phyloP scores from a whole-genome alignment of 2,797 vertebrate genomes.

The Chromis chromis region DNA sequence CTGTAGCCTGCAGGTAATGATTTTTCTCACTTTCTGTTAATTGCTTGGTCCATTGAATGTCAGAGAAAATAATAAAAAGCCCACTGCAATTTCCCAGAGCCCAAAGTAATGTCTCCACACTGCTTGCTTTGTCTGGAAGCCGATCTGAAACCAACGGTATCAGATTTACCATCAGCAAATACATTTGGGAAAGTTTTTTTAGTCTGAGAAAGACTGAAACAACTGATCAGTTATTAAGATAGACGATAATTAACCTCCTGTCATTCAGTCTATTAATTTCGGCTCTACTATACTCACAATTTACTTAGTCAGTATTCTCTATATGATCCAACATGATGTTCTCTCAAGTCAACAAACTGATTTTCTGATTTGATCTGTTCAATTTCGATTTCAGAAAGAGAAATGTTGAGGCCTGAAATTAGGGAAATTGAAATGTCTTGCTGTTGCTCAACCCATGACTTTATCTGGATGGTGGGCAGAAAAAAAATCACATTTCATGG shows the following conservation, averaged over 20 bases:
- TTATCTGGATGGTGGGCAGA: not conserved
- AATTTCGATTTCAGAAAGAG: not conserved
- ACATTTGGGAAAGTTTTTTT: not conserved
- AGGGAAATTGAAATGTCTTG: not conserved
- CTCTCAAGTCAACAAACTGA: not conserved
- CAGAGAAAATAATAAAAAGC: not conserved
- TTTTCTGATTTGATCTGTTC: not conserved
- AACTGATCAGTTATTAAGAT: too few relatives aligned
- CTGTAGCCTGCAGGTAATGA: constrained; percentile 12
- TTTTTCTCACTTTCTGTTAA: constrained; percentile 11
- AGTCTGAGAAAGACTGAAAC: too few relatives aligned
- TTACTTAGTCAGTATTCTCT: not conserved
- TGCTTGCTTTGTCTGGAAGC: constrained; percentile 3
- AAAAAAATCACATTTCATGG: constrained; percentile 2
- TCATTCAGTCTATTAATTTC: not conserved
- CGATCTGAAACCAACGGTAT: not conserved
- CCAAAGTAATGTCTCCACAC: constrained; percentile 9
- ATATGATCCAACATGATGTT: not conserved
- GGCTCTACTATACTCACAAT: too few relatives aligned
- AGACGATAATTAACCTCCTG: not conserved
- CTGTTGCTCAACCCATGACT: not conserved
- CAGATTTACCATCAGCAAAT: not conserved
- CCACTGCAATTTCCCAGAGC: not conserved
- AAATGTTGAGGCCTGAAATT: not conserved
- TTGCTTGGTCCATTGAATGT: constrained; percentile 24